A percentile compares a stretch with the other conserved stretches of the same genome.
Conservation (phyloP, 2,797 vertebrate genomes). For the Zenarchopterus dispar region DNA sequence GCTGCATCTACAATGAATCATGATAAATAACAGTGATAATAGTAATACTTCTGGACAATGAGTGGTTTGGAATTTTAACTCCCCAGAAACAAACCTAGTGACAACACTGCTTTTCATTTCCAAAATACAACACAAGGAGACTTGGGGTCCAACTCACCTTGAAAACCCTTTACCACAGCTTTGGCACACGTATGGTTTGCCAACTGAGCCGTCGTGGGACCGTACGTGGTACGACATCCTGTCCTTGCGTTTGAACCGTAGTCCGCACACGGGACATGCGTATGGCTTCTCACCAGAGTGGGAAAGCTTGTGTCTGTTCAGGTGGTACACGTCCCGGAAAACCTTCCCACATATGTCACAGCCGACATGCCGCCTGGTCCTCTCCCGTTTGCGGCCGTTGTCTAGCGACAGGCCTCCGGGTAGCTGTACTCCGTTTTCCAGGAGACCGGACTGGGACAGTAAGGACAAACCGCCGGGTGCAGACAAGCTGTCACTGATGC, state of each 20-base stretch:
- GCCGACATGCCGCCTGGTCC: conserved; percentile 95
- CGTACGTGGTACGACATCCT: conserved; percentile 99
- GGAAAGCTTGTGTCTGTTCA: conserved; percentile 98
- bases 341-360: conserved; percentile 99
- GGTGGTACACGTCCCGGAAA: conserved; percentile 97
- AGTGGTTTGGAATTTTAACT: too few species aligned
- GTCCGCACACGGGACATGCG: conserved; percentile 94
- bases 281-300: conserved; percentile 99
- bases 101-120: too few species aligned
- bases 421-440: conserved; percentile 75
- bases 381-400: conserved; percentile 90
- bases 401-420: conserved; percentile 73
- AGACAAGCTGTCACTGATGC: conserved; percentile 56
- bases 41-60: too few species aligned
- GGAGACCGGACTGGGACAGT: conserved; percentile 54
- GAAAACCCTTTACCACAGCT: conserved; percentile 99
- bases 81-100: too few species aligned
- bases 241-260: conserved; percentile 98
- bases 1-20: too few species aligned
- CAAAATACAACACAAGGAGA: not conserved
- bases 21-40: too few species aligned
- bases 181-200: conserved; percentile 99
- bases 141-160: conserved; percentile 85
- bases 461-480: conserved; percentile 57
- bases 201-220: conserved; percentile 97